Evolutionary conservation across 2,888 invertebrate species (phyloP).

Genomic region (Ypsolopha scabrella): DNA sequence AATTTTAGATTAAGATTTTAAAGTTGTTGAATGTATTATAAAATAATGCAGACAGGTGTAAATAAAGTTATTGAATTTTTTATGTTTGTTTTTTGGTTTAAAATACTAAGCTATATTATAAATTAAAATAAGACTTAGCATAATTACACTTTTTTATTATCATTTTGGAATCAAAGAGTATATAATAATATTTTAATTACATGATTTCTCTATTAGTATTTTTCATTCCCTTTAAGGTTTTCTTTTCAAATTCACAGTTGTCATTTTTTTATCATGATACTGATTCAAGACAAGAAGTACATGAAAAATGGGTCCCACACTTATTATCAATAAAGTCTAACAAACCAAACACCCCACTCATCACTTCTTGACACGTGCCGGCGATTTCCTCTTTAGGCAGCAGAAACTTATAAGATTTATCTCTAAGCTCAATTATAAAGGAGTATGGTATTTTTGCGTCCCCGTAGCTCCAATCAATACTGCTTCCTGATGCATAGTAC

Average conservation of each 20-base stretch:
- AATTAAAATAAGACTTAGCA: no score
- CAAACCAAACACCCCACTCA: conserved; percentile 34
- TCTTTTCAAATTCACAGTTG: no score
- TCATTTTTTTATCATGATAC: neutral
- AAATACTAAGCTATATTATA: neutral
- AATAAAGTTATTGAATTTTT: conserved; percentile 67
- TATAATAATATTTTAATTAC: no score
- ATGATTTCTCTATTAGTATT: no score
- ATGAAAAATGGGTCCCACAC: neutral
- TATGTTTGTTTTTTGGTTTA: conserved; percentile 11
- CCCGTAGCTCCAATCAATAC: conserved; percentile 55
- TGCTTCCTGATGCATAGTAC: conserved; percentile 54
- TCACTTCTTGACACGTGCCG: conserved; percentile 31
- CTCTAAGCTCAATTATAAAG: conserved; percentile 54
- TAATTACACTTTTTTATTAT: no score
- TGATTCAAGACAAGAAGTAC: neutral
- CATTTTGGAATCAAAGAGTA: no score
- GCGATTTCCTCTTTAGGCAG: conserved; percentile 49
- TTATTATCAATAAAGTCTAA: conserved; percentile 40
- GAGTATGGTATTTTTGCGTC: conserved; percentile 44
- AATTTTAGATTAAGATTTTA: conserved; percentile 46
- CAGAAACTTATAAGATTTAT: conserved; percentile 45
- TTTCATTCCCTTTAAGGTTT: no score
- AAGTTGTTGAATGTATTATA: conserved; percentile 68
- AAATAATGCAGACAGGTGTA: conserved; percentile 61